A percentile compares a stretch with the other conserved stretches of the same genome.
Evolutionary conservation across 2,888 invertebrate genomes (phyloP).

Genomic region (Zeuzera pyrina): DNA sequence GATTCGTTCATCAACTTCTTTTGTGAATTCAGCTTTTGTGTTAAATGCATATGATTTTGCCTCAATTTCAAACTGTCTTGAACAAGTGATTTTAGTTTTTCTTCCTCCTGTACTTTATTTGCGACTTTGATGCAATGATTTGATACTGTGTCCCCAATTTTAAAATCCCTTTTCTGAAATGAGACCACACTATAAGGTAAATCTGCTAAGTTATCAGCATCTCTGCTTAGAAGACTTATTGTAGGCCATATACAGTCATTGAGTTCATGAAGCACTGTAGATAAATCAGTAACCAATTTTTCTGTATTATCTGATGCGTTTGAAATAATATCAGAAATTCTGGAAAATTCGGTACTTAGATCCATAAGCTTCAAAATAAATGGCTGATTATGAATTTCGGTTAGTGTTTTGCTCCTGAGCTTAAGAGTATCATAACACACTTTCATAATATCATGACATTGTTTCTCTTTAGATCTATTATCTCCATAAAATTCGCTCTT

Average conservation of each 20-base stretch:
- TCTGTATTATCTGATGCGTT: constrained; percentile 49
- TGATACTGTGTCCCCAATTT: constrained; percentile 57
- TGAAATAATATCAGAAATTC: constrained; percentile 49
- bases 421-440: constrained; percentile 71
- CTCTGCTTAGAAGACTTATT: constrained; percentile 45
- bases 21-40: constrained; percentile 44
- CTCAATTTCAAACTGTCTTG: constrained; percentile 56
- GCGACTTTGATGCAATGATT: constrained; percentile 37
- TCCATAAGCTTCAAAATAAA: constrained; percentile 57
- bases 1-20: constrained; percentile 40
- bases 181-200: constrained; percentile 61
- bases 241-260: constrained; percentile 56
- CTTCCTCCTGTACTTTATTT: constrained; percentile 34
- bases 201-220: constrained; percentile 43
- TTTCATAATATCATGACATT: constrained; percentile 68
- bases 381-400: constrained; percentile 50
- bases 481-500: constrained; percentile 48
- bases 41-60: constrained; percentile 37
- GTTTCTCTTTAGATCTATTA: constrained; percentile 48
- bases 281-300: constrained; percentile 38
- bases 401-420: constrained; percentile 61
- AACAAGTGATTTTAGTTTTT: constrained; percentile 48
- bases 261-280: constrained; percentile 39
- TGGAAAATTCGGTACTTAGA: constrained; percentile 52
- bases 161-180: constrained; percentile 60